These are phyloP conservation scores for Lepus townsendii DNA, from an alignment of 2,797 vertebrate genomes.

Conservation along the genomic window DNA sequence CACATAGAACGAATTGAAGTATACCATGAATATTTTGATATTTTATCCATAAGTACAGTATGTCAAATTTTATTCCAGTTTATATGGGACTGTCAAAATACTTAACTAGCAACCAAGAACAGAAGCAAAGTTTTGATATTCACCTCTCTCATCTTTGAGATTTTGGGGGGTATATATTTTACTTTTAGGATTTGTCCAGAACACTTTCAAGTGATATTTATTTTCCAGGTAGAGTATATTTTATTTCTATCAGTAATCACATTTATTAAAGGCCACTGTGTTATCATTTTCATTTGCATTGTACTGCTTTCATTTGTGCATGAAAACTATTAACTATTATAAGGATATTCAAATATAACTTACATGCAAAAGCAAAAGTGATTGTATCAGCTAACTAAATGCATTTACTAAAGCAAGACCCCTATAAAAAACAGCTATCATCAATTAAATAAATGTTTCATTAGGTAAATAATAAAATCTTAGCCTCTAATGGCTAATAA, in stretches of 20 bases:
- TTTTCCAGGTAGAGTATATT: constrained; percentile 39
- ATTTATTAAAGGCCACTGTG: constrained; percentile 26
- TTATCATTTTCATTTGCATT: constrained; percentile 32
- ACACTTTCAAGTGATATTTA: constrained; percentile 36
- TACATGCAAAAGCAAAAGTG: constrained; percentile 22
- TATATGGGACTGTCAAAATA: background rate
- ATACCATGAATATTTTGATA: background rate
- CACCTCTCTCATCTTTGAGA: background rate
- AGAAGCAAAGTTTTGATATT: background rate
- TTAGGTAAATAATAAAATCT: constrained; percentile 51
- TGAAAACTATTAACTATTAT: constrained; percentile 50
- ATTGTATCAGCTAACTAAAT: constrained; percentile 62
- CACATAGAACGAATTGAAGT: constrained; percentile 43
- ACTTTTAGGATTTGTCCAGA: background rate
- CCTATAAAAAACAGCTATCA: background rate
- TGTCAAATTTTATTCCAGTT: constrained; percentile 28
- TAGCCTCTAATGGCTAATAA: background rate
- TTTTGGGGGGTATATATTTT: background rate
- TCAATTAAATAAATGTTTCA: constrained; percentile 45
- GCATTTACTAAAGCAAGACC: background rate
- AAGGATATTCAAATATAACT: background rate
- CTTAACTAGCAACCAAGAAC: background rate
- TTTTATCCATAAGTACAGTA: constrained; percentile 11
- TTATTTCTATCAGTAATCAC: constrained; percentile 21
- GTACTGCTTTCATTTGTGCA: constrained; percentile 26